A percentile compares a stretch with the other conserved stretches of the same genome.
Conservation (phyloP, 2,797 vertebrate species). For the Sebastes flavidus region DNA sequence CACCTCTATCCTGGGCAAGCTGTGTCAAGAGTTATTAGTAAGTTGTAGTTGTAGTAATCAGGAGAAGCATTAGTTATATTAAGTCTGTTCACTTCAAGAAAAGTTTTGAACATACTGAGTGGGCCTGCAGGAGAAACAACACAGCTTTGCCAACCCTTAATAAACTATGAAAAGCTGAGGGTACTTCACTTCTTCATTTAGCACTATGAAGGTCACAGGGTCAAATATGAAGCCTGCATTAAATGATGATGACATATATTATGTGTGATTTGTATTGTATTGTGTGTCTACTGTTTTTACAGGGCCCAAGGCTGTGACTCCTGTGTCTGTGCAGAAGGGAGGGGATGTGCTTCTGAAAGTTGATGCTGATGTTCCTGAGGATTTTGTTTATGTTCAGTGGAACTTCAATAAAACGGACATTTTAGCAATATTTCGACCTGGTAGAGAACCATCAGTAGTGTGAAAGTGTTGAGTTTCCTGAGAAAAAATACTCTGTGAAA, state of each 20-base stretch:
- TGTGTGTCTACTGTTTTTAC: neutral
- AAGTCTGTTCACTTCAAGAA: neutral
- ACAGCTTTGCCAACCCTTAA: neutral
- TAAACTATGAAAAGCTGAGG: neutral
- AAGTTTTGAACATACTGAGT: neutral
- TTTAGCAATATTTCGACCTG: rapidly evolving
- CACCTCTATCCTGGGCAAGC: neutral
- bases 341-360: slow-evolving; percentile 1
- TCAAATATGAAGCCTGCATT: neutral
- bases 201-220: neutral
- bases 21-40: neutral
- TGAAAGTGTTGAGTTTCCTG: neutral
- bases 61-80: neutral
- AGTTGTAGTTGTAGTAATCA: neutral
- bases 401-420: neutral
- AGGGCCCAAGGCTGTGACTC: neutral
- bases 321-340: slow-evolving; percentile 5
- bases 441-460: rapidly evolving
- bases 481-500: slow-evolving; percentile 1
- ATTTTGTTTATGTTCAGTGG: rapidly evolving
- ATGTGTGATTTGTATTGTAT: neutral
- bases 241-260: too few relatives aligned
- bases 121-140: neutral
- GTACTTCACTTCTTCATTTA: neutral
- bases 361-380: rapidly evolving